These are phyloP conservation scores for Osedax frankpressi DNA, from an alignment of 2,888 invertebrate species.

Conservation along the genomic window DNA sequence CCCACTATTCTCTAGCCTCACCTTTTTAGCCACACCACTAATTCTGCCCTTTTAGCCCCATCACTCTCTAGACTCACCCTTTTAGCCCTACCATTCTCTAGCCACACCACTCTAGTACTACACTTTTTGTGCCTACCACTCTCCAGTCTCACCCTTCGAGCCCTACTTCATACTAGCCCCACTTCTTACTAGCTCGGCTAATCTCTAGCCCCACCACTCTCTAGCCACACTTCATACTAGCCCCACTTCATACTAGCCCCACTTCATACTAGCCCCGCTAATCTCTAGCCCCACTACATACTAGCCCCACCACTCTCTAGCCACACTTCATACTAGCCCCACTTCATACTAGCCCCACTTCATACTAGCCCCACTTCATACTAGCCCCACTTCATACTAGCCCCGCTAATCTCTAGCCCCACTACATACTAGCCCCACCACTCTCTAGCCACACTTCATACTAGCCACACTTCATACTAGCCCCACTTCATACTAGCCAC, in stretches of 20 bases:
- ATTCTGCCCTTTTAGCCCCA: no score
- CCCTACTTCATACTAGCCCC: not conserved
- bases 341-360: not conserved
- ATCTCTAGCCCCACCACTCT: not conserved
- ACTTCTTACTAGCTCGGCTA: not conserved
- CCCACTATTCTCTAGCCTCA: no score
- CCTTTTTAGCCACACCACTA: no score
- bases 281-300: not conserved
- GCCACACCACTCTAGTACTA: no score
- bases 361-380: not conserved
- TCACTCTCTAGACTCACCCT: no score
- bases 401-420: not conserved
- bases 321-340: not conserved
- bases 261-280: not conserved
- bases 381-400: not conserved
- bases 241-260: not conserved
- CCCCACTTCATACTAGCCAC: not conserved
- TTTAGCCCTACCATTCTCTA: no score
- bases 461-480: not conserved
- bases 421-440: not conserved
- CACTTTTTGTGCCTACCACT: no score
- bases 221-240: not conserved
- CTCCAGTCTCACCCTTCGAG: no score
- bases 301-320: not conserved
- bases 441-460: not conserved